Base-by-base conservation (phyloP, 2,888 invertebrate species). In the Plutella xylostella region DNA sequence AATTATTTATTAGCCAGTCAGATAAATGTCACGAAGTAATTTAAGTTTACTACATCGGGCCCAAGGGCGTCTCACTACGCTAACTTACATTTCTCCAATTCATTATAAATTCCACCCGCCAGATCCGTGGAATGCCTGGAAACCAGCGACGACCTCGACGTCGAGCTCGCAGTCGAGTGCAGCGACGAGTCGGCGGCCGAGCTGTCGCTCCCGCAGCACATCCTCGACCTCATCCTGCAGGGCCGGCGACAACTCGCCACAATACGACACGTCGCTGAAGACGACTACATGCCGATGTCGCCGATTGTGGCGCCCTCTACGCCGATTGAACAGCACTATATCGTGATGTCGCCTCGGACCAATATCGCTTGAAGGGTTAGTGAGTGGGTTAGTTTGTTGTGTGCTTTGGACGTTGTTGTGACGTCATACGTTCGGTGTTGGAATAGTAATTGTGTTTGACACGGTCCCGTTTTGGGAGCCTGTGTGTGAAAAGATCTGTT, bases 111-210 rank as follows among this genome's bases (percentile, higher is more conserved):
- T 45, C 70, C 83, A 9, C 76, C 79, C 51, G 71, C 82, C 0
- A 77, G 76, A 37, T 83, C 82, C 14, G 80, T 76, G 0, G 82
- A 83, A 43, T 75, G 78, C 39, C 51, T 82, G 2, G 82, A 80
- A 28, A 57, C 49, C 18, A 58, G 63, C 15, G 66, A 65, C 11
- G 68, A 60, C 22, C 46, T 53, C 19, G 60, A 65, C 47, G 66
- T 70, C 2, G 40, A 61, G 31, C 73, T 70, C 43, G 57, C 64
- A 0, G 72, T 47, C 77, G 3, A 73, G 80, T 0, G 58, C 76
- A 40, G 69, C 39, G 62, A 63, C 12, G 73, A 72, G 3, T 67
- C 69, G 28, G 62, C 62, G 0, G 64, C 73, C 0, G 65, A 69
- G 0, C 51, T 77, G 2, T 62, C 73, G 0, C 47, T 82, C 30